Conservation (phyloP, 1,140 invertebrate genomes). For the Tigriopus japonicus region DNA sequence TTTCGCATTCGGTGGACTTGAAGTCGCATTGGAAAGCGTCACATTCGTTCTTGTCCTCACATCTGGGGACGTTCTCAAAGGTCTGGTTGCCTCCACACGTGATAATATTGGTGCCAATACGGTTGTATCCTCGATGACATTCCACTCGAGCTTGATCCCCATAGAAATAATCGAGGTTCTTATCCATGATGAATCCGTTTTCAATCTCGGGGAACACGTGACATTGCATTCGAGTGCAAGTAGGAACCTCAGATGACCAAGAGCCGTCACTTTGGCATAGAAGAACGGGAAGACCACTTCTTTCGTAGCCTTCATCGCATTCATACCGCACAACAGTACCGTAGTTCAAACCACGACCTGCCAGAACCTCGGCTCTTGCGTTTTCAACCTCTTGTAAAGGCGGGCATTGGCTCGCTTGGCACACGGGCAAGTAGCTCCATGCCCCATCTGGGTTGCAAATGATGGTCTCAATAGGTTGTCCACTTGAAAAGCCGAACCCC, state of each 20-base stretch:
- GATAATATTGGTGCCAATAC: slow-evolving; percentile 65
- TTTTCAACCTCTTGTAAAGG: slow-evolving; percentile 66
- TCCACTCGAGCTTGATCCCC: slow-evolving; percentile 80
- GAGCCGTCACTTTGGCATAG: slow-evolving; percentile 90
- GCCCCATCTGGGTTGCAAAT: slow-evolving; percentile 65
- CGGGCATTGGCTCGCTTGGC: slow-evolving; percentile 69
- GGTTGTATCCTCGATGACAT: slow-evolving; percentile 69
- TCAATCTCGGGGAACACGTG: slow-evolving; percentile 57
- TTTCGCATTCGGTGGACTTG: slow-evolving; percentile 74
- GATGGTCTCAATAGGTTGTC: slow-evolving; percentile 66
- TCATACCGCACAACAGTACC: slow-evolving; percentile 86
- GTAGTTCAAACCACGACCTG: slow-evolving; percentile 78
- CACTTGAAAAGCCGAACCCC: slow-evolving; percentile 78
- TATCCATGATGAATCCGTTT: slow-evolving; percentile 60
- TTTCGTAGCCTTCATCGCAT: slow-evolving; percentile 77
- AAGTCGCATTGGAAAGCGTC: slow-evolving; percentile 60
- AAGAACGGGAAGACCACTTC: slow-evolving; percentile 68
- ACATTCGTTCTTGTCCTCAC: slow-evolving; percentile 87
- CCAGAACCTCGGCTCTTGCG: slow-evolving; percentile 68
- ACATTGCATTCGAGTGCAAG: slow-evolving; percentile 58
- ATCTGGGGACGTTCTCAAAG: slow-evolving; percentile 63
- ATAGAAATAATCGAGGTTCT: slow-evolving; percentile 46
- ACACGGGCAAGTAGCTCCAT: slow-evolving; percentile 77
- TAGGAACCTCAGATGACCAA: slow-evolving; percentile 79
- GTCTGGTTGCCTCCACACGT: slow-evolving; percentile 64